Evolutionary conservation across 2,888 invertebrate species (phyloP).

Genomic region (Lochmaea crataegi): DNA sequence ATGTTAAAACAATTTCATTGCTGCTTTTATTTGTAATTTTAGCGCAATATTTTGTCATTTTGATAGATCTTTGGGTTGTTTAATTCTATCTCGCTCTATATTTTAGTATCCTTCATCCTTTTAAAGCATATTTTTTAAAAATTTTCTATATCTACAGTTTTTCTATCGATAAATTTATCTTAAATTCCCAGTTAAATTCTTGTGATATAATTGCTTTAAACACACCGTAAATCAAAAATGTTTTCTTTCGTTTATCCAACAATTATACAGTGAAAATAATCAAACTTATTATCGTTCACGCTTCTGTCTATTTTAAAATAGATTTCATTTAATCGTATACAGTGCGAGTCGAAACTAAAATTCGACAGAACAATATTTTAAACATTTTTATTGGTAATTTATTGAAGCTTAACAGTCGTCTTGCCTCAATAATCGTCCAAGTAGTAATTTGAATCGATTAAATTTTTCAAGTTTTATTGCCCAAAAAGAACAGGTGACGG

Average conservation of each 20-base stretch:
- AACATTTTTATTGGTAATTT: background rate
- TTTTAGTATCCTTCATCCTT: too few species aligned
- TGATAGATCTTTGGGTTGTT: too few species aligned
- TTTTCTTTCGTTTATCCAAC: conserved; percentile 5
- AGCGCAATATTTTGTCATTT: too few species aligned
- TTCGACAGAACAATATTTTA: background rate
- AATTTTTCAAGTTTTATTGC: conserved; percentile 43
- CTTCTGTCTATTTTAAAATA: background rate
- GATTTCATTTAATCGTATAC: background rate
- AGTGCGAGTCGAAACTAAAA: background rate
- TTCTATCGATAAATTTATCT: too few species aligned
- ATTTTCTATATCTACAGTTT: too few species aligned
- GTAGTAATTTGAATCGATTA: conserved; percentile 30
- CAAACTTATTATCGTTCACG: background rate
- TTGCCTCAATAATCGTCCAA: background rate
- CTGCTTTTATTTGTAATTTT: too few species aligned
- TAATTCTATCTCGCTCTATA: too few species aligned
- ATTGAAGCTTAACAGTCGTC: background rate
- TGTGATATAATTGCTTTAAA: background rate
- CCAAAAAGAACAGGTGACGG: conserved; percentile 51
- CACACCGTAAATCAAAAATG: conserved; percentile 11
- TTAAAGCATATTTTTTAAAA: too few species aligned
- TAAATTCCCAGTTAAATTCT: too few species aligned
- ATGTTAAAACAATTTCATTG: too few species aligned
- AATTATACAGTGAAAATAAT: conserved; percentile 16